Evolutionary conservation across 2,797 vertebrate species (phyloP).

Genomic region (Crocidura indochinensis): DNA sequence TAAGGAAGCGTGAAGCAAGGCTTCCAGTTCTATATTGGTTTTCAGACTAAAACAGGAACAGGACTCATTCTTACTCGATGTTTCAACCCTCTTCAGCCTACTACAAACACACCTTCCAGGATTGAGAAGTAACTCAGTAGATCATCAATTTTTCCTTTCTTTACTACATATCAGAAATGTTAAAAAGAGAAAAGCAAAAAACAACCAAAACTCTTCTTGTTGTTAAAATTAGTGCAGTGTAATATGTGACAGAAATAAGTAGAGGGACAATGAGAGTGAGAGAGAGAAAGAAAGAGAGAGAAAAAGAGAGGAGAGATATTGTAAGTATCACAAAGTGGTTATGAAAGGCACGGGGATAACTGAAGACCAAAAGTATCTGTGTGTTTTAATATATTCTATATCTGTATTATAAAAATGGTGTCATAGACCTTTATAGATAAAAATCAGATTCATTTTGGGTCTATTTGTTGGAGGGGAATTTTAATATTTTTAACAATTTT

Average conservation of each 20-base stretch:
- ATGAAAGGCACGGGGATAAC: constrained; percentile 19
- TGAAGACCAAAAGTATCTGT: constrained; percentile 48
- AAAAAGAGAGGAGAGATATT: background rate
- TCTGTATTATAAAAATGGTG: background rate
- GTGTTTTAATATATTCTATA: background rate
- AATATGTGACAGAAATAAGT: constrained; percentile 57
- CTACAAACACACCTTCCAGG: constrained; percentile 49
- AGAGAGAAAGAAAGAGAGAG: background rate
- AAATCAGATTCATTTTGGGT: constrained; percentile 68
- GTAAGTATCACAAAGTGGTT: constrained; percentile 15
- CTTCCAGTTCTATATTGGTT: constrained; percentile 84
- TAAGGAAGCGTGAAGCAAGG: constrained; percentile 81
- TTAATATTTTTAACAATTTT: constrained; percentile 52
- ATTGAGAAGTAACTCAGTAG: constrained; percentile 55
- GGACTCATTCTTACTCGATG: constrained; percentile 68
- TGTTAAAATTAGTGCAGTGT: constrained; percentile 50
- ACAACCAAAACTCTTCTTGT: constrained; percentile 23
- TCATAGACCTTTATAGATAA: constrained; percentile 62
- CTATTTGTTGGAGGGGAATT: constrained; percentile 60
- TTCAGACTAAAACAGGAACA: constrained; percentile 76
- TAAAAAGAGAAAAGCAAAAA: background rate
- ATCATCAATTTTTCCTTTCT: constrained; percentile 55
- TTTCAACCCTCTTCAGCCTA: constrained; percentile 78
- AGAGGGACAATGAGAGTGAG: background rate
- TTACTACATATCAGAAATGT: constrained; percentile 33